A percentile compares a stretch with the other conserved stretches of the same genome.
phyloP scores from a whole-genome alignment of 1,140 invertebrate species.

The Drosophila sproati region DNA sequence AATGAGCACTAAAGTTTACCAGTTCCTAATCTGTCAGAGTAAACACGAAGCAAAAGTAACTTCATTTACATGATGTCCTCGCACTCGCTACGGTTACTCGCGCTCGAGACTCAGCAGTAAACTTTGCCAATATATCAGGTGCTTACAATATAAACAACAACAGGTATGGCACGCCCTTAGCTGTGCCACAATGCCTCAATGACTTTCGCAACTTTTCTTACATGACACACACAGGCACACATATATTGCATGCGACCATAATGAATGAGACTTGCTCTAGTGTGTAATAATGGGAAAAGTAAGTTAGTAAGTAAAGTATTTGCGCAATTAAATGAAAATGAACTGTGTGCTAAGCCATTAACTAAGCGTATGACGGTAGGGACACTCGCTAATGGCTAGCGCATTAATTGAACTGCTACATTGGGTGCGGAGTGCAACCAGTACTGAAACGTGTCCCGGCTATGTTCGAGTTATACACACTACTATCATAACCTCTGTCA shows the following conservation, averaged over 20 bases:
- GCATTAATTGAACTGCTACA: constrained; percentile 67
- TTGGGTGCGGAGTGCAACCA: constrained; percentile 53
- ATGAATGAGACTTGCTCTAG: constrained; percentile 67
- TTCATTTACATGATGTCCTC: constrained; percentile 57
- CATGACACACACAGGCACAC: constrained; percentile 24
- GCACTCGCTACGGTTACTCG: constrained; percentile 5
- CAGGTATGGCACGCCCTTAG: constrained; percentile 33
- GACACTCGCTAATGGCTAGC: constrained; percentile 66
- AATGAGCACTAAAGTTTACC: constrained; percentile 29
- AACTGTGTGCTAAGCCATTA: constrained; percentile 72
- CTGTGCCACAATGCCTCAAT: constrained; percentile 29
- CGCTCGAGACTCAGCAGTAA: constrained; percentile 50
- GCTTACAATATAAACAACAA: constrained; percentile 73
- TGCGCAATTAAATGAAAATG: constrained; percentile 76
- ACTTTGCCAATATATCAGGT: constrained; percentile 80
- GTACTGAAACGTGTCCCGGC: background rate
- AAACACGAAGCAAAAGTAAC: constrained; percentile 56
- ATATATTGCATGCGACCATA: constrained; percentile 25
- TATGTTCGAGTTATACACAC: constrained; percentile 50
- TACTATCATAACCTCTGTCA: constrained; percentile 74
- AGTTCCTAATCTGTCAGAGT: constrained; percentile 32
- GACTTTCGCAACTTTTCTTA: constrained; percentile 60
- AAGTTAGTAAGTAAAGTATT: constrained; percentile 47
- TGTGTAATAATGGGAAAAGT: constrained; percentile 68
- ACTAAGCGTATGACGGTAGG: constrained; percentile 59